A percentile compares a stretch with the other conserved stretches of the same genome.
These are phyloP conservation scores for Chionis minor DNA, from an alignment of 2,113 vertebrate genomes.

Conservation along the genomic window DNA sequence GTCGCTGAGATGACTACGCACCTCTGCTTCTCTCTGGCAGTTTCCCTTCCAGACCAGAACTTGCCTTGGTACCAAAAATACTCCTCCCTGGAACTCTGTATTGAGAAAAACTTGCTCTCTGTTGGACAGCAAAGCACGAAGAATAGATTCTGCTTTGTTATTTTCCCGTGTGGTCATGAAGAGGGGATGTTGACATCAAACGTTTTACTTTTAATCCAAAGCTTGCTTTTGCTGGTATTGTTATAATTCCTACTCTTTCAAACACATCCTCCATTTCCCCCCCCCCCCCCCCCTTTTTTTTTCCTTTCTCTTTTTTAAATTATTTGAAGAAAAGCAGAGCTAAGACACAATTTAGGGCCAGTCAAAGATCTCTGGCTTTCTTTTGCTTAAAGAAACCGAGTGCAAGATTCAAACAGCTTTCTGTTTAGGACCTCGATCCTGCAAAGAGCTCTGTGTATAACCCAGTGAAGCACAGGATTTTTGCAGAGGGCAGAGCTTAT, in stretches of 20 bases:
- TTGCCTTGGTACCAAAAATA: not conserved
- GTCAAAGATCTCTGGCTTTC: not conserved
- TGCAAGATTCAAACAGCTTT: not conserved
- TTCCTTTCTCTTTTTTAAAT: not conserved
- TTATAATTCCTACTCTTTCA: constrained; percentile 21
- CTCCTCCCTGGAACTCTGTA: not conserved
- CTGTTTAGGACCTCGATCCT: not conserved
- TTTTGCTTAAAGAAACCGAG: not conserved
- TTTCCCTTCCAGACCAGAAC: not conserved
- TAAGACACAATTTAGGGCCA: not conserved
- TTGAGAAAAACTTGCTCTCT: not conserved
- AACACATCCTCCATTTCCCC: not conserved
- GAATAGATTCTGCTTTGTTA: not conserved
- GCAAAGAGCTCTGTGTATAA: not conserved
- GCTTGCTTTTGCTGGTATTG: not conserved
- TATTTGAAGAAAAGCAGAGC: not conserved
- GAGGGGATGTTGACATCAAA: not conserved
- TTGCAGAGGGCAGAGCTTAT: not conserved
- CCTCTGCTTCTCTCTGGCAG: not conserved
- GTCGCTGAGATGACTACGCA: not conserved
- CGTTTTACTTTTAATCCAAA: not conserved
- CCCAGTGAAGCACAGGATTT: not conserved
- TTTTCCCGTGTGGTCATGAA: not conserved
- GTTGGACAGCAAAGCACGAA: not conserved
- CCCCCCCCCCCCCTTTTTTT: too few species aligned